Conservation (phyloP, 2,888 invertebrate species). For the Acleris sparsana region DNA sequence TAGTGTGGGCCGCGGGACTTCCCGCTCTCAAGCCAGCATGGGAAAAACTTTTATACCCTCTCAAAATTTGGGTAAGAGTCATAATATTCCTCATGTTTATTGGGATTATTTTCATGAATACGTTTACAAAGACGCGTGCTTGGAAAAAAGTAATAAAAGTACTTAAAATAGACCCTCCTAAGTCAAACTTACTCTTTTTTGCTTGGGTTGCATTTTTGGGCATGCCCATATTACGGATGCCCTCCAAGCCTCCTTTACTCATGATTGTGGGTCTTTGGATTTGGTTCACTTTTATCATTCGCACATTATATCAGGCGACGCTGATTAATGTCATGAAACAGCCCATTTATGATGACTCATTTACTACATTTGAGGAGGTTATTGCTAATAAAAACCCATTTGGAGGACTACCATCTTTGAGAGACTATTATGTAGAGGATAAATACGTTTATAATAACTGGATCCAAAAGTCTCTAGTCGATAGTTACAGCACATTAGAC, state of each 20-base stretch:
- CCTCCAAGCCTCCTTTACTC: slow-evolving; percentile 49
- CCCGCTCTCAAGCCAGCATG: slow-evolving; percentile 53
- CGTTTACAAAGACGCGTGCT: slow-evolving; percentile 45
- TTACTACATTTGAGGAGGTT: slow-evolving; percentile 51
- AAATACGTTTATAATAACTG: slow-evolving; percentile 53
- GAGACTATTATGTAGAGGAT: slow-evolving; percentile 57
- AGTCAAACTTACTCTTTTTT: slow-evolving; percentile 58
- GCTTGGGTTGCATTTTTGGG: slow-evolving; percentile 62
- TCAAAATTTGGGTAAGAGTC: slow-evolving; percentile 49
- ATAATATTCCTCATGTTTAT: slow-evolving; percentile 52
- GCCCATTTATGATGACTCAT: slow-evolving; percentile 45
- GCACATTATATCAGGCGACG: slow-evolving; percentile 59
- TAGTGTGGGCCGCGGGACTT: slow-evolving; percentile 59
- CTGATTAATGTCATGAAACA: slow-evolving; percentile 57
- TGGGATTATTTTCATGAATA: slow-evolving; percentile 50
- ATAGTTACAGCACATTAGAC: slow-evolving; percentile 45
- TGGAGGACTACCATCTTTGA: slow-evolving; percentile 53
- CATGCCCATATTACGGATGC: slow-evolving; percentile 51
- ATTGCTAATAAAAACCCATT: slow-evolving; percentile 47
- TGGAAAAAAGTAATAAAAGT: slow-evolving; percentile 46
- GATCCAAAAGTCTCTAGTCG: slow-evolving; percentile 43
- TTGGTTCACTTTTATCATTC: slow-evolving; percentile 60
- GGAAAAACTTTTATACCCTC: slow-evolving; percentile 61
- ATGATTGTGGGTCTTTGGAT: slow-evolving; percentile 56
- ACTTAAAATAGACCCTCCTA: slow-evolving; percentile 48